These are phyloP conservation scores for Tragelaphus buxtoni DNA, from an alignment of 2,113 vertebrate species.

Conservation along the genomic window DNA sequence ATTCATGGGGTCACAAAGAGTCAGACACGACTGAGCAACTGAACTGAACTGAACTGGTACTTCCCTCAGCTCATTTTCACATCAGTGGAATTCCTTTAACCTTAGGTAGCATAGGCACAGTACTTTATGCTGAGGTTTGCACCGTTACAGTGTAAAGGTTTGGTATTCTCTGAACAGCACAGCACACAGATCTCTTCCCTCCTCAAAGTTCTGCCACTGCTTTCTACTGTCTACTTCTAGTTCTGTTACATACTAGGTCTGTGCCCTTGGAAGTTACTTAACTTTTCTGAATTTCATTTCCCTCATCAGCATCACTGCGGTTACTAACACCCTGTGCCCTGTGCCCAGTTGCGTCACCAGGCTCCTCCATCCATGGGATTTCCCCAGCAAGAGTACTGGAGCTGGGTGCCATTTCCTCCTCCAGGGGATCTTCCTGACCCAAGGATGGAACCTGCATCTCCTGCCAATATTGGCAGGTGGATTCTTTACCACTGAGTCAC, in stretches of 20 bases:
- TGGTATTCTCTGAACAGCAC: not conserved
- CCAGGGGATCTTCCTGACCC: not conserved
- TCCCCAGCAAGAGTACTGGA: not conserved
- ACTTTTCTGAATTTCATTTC: not conserved
- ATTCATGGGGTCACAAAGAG: too few relatives aligned
- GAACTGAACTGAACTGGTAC: too few relatives aligned
- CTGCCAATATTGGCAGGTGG: not conserved
- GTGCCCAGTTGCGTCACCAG: not conserved
- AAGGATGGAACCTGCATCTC: not conserved
- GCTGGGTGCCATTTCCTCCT: not conserved
- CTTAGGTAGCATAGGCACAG: not conserved
- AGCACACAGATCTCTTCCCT: not conserved
- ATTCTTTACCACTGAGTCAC: not conserved
- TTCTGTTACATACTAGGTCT: not conserved
- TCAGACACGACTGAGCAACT: accelerated
- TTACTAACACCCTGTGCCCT: not conserved
- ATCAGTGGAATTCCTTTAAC: not conserved
- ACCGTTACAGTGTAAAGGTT: not conserved
- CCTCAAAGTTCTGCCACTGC: not conserved
- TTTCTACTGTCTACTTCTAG: not conserved
- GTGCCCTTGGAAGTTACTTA: not conserved
- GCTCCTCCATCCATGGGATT: not conserved
- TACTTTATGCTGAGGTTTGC: too few relatives aligned
- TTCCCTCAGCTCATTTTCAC: not conserved
- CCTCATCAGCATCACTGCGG: not conserved